Conservation (phyloP, 2,888 invertebrate species). For the Encarsia formosa region DNA sequence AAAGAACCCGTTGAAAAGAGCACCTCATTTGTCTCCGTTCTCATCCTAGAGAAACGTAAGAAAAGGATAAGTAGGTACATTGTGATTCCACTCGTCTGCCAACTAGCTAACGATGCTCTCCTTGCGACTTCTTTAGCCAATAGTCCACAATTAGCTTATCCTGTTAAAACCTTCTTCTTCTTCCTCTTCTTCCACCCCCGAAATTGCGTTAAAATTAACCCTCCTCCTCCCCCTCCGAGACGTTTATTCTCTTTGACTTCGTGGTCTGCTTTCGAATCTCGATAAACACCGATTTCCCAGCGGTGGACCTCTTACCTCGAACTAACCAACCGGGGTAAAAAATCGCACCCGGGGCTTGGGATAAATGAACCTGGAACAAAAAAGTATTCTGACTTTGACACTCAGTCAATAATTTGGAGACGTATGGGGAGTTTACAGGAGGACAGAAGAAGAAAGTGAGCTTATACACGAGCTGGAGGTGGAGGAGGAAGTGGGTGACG, state of each 20-base stretch:
- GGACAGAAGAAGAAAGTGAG: conserved; percentile 1
- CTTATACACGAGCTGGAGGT: background rate
- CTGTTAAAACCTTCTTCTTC: conserved; percentile 46
- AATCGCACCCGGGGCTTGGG: too few species aligned
- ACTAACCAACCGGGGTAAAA: too few species aligned
- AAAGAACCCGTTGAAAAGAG: too few species aligned
- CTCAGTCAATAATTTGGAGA: conserved; percentile 42
- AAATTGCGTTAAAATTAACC: conserved; percentile 49
- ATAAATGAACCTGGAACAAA: too few species aligned
- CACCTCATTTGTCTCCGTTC: too few species aligned
- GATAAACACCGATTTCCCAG: conserved; percentile 22
- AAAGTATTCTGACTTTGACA: conserved; percentile 29
- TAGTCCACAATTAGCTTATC: conserved; percentile 52
- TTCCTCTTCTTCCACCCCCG: conserved; percentile 41
- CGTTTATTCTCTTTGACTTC: conserved; percentile 25
- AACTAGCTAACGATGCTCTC: conserved; percentile 47
- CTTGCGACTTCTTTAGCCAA: conserved; percentile 47
- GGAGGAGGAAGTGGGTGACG: conserved; percentile 31
- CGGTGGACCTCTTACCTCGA: too few species aligned
- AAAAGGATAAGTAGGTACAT: conserved; percentile 41
- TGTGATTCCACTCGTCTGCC: conserved; percentile 48
- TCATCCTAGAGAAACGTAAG: conserved; percentile 35
- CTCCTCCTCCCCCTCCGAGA: conserved; percentile 10
- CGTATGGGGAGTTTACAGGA: conserved; percentile 22
- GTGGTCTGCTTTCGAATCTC: conserved; percentile 35